Conservation (phyloP, 2,888 invertebrate species). For the Dinocampus coccinellae region DNA sequence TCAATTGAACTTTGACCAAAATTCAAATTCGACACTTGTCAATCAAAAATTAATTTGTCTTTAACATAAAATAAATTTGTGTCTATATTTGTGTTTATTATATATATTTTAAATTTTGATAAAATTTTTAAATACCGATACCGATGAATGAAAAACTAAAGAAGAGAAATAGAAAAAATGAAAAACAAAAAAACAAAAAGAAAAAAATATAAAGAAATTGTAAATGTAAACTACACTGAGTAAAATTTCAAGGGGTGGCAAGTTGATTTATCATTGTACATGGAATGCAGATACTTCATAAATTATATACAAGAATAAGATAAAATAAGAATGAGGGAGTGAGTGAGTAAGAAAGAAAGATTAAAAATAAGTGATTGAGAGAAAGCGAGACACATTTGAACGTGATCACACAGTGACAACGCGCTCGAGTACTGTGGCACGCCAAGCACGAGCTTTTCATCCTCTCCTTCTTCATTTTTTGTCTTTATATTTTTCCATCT, state of each 20-base stretch:
- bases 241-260: constrained; percentile 55
- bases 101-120: too few relatives aligned
- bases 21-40: too few relatives aligned
- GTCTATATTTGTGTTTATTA: too few relatives aligned
- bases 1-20: too few relatives aligned
- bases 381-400: constrained; percentile 48
- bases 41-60: too few relatives aligned
- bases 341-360: background rate
- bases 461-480: constrained; percentile 10
- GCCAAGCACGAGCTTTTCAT: constrained; percentile 58
- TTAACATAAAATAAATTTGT: too few relatives aligned
- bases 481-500: background rate
- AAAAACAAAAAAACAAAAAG: too few relatives aligned
- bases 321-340: constrained; percentile 41
- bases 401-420: constrained; percentile 56
- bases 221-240: constrained; percentile 8
- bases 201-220: too few relatives aligned
- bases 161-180: too few relatives aligned
- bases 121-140: too few relatives aligned
- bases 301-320: constrained; percentile 64
- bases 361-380: background rate
- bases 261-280: constrained; percentile 66
- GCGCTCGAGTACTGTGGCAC: constrained; percentile 52
- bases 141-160: too few relatives aligned
- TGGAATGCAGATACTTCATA: constrained; percentile 67